Conservation (phyloP, 2,113 vertebrate genomes). For the Varanus salvator region DNA sequence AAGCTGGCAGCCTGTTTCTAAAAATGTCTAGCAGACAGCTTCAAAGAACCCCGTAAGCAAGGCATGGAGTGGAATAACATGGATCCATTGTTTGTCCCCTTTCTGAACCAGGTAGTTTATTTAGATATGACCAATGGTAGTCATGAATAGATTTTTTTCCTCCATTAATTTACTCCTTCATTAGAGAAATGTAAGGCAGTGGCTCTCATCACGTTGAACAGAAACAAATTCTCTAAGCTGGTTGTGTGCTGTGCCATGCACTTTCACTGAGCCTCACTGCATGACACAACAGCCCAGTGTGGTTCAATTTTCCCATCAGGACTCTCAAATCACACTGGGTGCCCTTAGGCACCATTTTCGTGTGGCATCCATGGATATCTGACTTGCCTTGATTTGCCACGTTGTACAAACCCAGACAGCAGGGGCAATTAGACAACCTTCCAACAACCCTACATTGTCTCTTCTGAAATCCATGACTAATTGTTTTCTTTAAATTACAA, state of each 20-base stretch:
- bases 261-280: too few relatives aligned
- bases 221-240: background rate
- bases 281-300: too few relatives aligned
- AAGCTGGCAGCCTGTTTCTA: background rate
- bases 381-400: too few relatives aligned
- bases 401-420: too few relatives aligned
- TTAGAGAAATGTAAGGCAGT: background rate
- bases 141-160: background rate
- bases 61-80: background rate
- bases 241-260: background rate
- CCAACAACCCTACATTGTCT: too few relatives aligned
- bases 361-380: too few relatives aligned
- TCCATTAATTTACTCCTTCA: background rate
- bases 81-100: background rate
- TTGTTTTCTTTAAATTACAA: background rate
- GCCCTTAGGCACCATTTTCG: too few relatives aligned
- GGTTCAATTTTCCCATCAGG: too few relatives aligned
- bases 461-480: background rate
- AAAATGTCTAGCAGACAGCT: background rate
- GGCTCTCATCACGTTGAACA: background rate
- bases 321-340: too few relatives aligned
- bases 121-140: background rate
- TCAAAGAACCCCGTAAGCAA: background rate
- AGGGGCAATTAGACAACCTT: too few relatives aligned
- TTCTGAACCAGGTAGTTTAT: background rate